phyloP scores from a whole-genome alignment of 2,113 vertebrate genomes.

The Myrmecophaga tridactyla region DNA sequence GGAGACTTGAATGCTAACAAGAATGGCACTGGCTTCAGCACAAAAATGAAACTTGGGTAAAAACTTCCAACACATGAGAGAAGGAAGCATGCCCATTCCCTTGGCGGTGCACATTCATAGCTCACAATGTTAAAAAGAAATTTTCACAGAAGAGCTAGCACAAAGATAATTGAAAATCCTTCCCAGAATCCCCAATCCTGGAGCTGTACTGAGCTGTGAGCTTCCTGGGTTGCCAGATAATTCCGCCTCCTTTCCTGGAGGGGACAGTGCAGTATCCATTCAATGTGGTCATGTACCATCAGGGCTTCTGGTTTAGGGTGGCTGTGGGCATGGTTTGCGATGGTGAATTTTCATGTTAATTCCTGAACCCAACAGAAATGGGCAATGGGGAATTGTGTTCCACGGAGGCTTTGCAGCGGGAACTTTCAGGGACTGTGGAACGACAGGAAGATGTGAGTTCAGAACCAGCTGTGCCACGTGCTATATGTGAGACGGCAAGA shows the following conservation, averaged over 20 bases:
- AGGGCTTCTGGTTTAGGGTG: neutral
- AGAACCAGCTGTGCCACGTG: neutral
- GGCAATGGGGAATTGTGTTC: too few relatives aligned
- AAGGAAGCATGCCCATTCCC: neutral
- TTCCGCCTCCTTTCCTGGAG: neutral
- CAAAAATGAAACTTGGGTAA: too few relatives aligned
- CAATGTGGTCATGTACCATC: neutral
- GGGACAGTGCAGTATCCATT: neutral
- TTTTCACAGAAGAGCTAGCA: neutral
- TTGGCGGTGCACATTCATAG: neutral
- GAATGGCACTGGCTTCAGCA: too few relatives aligned
- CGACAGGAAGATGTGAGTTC: neutral
- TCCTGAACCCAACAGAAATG: neutral
- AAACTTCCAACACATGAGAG: too few relatives aligned
- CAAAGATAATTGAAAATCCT: neutral
- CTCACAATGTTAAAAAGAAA: neutral
- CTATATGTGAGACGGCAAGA: neutral
- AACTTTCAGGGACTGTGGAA: neutral
- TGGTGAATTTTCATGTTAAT: neutral
- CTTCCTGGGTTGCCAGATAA: neutral
- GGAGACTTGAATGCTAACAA: too few relatives aligned
- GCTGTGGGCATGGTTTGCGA: neutral
- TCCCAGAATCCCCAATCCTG: too few relatives aligned
- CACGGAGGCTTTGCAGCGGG: neutral
- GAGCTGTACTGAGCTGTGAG: neutral